phyloP scores from a whole-genome alignment of 1,140 invertebrate genomes.

The Frieseomelitta varia region DNA sequence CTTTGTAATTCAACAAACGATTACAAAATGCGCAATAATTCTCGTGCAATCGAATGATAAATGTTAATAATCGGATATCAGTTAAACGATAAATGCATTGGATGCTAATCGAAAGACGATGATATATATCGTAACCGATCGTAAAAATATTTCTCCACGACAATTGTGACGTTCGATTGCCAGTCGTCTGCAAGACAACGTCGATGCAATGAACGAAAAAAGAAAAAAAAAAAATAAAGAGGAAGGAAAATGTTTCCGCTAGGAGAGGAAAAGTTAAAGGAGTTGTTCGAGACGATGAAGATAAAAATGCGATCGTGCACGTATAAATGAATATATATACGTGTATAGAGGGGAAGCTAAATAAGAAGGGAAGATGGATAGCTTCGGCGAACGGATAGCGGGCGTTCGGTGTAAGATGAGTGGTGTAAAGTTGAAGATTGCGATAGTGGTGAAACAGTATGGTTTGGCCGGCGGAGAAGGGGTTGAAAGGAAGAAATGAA shows the following conservation, averaged over 20 bases:
- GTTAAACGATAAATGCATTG: no score
- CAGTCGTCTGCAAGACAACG: no score
- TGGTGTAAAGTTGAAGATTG: slow-evolving; percentile 48
- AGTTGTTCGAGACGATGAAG: background rate
- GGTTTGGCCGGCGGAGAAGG: slow-evolving; percentile 33
- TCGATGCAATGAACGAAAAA: no score
- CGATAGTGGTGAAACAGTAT: slow-evolving; percentile 20
- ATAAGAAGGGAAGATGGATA: slow-evolving; percentile 35
- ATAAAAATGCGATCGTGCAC: background rate
- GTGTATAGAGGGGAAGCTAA: background rate
- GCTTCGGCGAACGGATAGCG: slow-evolving; percentile 30
- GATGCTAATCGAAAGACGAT: no score
- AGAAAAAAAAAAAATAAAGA: no score
- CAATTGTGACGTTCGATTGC: no score
- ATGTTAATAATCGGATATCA: no score
- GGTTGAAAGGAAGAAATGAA: slow-evolving; percentile 43
- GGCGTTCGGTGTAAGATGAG: slow-evolving; percentile 31
- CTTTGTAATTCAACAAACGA: no score
- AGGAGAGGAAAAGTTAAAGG: background rate
- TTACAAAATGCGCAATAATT: no score
- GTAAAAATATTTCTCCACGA: no score
- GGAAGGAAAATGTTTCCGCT: background rate
- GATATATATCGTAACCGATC: no score
- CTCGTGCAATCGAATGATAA: no score
- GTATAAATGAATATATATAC: background rate